phyloP scores from a whole-genome alignment of 2,113 vertebrate genomes.

The Cranoglanis bouderius region DNA sequence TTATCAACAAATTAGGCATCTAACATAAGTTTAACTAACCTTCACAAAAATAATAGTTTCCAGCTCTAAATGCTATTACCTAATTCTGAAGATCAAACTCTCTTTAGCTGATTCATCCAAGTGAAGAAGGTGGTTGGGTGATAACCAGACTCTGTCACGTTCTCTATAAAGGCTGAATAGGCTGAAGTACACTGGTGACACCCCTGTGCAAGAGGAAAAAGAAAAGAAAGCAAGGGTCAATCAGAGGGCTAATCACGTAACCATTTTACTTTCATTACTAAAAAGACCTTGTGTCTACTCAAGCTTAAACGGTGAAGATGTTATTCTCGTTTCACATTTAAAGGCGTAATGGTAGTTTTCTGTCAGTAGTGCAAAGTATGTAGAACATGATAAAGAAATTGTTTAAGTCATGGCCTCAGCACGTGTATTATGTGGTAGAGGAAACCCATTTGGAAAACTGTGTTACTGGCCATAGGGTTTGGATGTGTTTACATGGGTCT shows the following conservation, averaged over 20 bases:
- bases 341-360: not conserved
- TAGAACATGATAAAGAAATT: not conserved
- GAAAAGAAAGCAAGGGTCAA: not conserved
- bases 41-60: not conserved
- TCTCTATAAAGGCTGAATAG: conserved; percentile 91
- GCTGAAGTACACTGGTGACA: conserved; percentile 85
- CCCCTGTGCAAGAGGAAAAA: conserved; percentile 68
- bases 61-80: conserved; percentile 62
- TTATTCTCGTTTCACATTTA: not conserved
- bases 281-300: not conserved
- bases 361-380: too few relatives aligned
- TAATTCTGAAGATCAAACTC: conserved; percentile 84
- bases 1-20: conserved; percentile 8
- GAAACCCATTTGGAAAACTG: not conserved
- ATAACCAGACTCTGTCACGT: conserved; percentile 85
- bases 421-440: not conserved
- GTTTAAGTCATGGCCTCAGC: not conserved
- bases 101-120: conserved; percentile 77
- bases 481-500: not conserved
- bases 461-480: not conserved
- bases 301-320: not conserved
- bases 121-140: conserved; percentile 90
- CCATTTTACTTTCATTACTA: not conserved
- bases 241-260: not conserved
- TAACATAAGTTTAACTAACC: not conserved